These are phyloP conservation scores for Notothenia rossii DNA, from an alignment of 2,113 vertebrate genomes.

Conservation along the genomic window DNA sequence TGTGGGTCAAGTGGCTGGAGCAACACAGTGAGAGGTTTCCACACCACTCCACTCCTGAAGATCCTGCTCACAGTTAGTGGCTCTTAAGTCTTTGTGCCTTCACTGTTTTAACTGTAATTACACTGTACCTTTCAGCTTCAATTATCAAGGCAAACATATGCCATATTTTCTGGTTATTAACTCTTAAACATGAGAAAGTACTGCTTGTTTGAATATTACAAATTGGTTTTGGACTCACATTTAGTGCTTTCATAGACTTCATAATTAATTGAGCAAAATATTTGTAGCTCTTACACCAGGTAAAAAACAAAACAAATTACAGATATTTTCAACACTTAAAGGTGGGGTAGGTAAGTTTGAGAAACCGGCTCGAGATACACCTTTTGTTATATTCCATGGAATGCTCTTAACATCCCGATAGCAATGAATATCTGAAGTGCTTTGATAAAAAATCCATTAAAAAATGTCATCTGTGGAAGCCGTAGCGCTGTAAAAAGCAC, in stretches of 20 bases:
- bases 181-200: neutral
- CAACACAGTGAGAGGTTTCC: slow-evolving; percentile 34
- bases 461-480: no score
- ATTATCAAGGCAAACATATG: neutral
- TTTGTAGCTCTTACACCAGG: neutral
- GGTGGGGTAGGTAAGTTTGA: no score
- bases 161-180: neutral
- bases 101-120: slow-evolving; percentile 1
- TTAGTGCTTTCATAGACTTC: neutral
- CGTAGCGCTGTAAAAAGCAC: no score
- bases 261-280: no score
- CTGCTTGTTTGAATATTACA: neutral
- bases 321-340: neutral
- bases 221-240: neutral
- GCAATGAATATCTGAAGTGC: no score
- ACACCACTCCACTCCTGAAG: slow-evolving; percentile 13
- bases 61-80: slow-evolving; percentile 14
- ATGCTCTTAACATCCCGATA: no score
- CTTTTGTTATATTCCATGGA: no score
- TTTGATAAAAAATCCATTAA: no score
- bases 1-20: slow-evolving; percentile 52
- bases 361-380: no score
- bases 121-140: neutral
- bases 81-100: slow-evolving; percentile 15
- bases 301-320: no score